phyloP scores from a whole-genome alignment of 2,113 vertebrate species.

The Eulemur rufifrons region DNA sequence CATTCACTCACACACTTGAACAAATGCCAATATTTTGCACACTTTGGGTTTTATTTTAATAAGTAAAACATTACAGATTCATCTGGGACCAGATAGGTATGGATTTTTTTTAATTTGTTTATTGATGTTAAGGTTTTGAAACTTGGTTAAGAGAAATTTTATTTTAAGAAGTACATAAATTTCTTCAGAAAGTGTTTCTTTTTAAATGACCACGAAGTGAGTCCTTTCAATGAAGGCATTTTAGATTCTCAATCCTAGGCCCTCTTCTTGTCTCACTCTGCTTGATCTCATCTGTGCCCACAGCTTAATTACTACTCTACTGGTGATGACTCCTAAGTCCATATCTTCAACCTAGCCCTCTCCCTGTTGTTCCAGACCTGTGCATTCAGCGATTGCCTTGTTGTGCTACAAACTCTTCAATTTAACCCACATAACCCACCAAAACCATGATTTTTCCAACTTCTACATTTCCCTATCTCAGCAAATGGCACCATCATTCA shows the following conservation, averaged over 20 bases:
- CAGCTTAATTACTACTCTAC: background rate
- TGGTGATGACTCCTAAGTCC: background rate
- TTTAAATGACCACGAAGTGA: background rate
- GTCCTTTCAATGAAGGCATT: background rate
- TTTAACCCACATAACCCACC: background rate
- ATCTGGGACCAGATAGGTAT: background rate
- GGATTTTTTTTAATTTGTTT: background rate
- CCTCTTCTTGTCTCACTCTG: background rate
- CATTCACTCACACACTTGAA: background rate
- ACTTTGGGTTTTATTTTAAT: background rate
- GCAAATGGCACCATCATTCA: background rate
- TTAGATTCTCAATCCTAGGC: background rate
- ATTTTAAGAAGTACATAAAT: background rate
- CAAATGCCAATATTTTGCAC: background rate
- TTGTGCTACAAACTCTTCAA: background rate
- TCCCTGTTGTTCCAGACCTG: background rate
- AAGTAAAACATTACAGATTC: background rate
- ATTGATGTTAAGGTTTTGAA: slow-evolving; percentile 8
- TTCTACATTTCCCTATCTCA: background rate
- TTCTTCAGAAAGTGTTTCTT: slow-evolving; percentile 3
- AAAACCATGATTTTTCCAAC: background rate
- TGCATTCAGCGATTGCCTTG: background rate
- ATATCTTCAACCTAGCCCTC: background rate
- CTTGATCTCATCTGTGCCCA: background rate
- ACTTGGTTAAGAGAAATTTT: background rate